These are phyloP conservation scores for Lepidochitona cinerea DNA, from an alignment of 2,888 invertebrate genomes.

Conservation along the genomic window DNA sequence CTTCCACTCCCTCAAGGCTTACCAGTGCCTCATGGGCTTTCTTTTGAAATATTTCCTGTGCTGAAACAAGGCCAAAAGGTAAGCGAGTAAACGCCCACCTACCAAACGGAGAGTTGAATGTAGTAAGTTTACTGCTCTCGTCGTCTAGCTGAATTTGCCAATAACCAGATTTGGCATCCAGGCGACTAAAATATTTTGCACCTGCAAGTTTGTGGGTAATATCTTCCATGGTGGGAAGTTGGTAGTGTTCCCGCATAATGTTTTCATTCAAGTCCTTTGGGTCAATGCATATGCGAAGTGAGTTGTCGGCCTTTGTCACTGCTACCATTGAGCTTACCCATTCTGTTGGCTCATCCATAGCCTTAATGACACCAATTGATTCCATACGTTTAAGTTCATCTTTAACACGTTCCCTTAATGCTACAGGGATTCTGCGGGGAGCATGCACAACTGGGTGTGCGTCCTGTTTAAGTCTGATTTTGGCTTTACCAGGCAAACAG, in stretches of 20 bases:
- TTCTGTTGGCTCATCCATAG: no score
- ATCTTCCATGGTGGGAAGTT: slow-evolving; percentile 22
- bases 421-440: no score
- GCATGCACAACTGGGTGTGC: no score
- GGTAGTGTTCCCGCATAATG: slow-evolving; percentile 8
- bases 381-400: no score
- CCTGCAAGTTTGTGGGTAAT: slow-evolving; percentile 10
- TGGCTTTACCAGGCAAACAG: no score
- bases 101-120: slow-evolving; percentile 19
- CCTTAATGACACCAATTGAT: no score
- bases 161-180: slow-evolving; percentile 13
- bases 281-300: slow-evolving; percentile 12
- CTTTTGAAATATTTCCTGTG: slow-evolving; percentile 23
- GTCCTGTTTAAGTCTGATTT: no score
- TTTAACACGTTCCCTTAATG: no score
- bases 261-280: slow-evolving; percentile 6
- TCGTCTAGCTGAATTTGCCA: not conserved
- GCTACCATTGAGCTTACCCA: no score
- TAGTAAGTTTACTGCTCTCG: not conserved
- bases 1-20: slow-evolving; percentile 11
- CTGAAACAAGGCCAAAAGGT: slow-evolving; percentile 22
- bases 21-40: not conserved
- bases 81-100: slow-evolving; percentile 11
- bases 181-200: slow-evolving; percentile 10
- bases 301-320: no score